phyloP scores from a whole-genome alignment of 2,888 invertebrate genomes.

The Nebria salina region DNA sequence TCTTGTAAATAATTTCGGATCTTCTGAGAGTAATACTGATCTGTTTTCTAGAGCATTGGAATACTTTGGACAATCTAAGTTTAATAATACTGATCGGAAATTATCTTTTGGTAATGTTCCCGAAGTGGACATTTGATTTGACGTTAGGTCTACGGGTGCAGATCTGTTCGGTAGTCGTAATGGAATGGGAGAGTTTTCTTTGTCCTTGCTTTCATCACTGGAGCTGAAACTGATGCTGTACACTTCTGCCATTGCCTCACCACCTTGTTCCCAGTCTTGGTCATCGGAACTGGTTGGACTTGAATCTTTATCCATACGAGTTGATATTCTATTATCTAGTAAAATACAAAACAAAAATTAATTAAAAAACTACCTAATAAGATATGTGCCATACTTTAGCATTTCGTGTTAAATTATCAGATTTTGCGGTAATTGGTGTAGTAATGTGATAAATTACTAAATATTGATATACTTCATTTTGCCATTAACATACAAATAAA shows the following conservation, averaged over 20 bases:
- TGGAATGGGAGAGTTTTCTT: slow-evolving; percentile 49
- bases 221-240: slow-evolving; percentile 65
- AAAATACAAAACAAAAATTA: not conserved
- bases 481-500: too few relatives aligned
- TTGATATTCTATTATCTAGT: slow-evolving; percentile 30
- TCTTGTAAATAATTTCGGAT: slow-evolving; percentile 65
- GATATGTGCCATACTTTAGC: not conserved
- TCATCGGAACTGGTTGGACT: slow-evolving; percentile 66
- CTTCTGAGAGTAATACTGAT: slow-evolving; percentile 69
- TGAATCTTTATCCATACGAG: slow-evolving; percentile 50
- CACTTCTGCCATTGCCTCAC: slow-evolving; percentile 75
- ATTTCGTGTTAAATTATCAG: too few relatives aligned
- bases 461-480: too few relatives aligned
- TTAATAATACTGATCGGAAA: slow-evolving; percentile 67
- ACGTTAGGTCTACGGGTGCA: not conserved
- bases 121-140: slow-evolving; percentile 13
- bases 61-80: slow-evolving; percentile 68
- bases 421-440: too few relatives aligned
- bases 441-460: too few relatives aligned
- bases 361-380: not conserved
- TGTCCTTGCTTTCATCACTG: slow-evolving; percentile 65
- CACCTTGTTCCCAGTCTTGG: slow-evolving; percentile 68
- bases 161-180: slow-evolving; percentile 18
- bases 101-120: slow-evolving; percentile 49
- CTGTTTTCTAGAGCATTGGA: slow-evolving; percentile 49